Evolutionary conservation across 2,888 invertebrate genomes (phyloP).

Genomic region (Ctenicera cuprea): DNA sequence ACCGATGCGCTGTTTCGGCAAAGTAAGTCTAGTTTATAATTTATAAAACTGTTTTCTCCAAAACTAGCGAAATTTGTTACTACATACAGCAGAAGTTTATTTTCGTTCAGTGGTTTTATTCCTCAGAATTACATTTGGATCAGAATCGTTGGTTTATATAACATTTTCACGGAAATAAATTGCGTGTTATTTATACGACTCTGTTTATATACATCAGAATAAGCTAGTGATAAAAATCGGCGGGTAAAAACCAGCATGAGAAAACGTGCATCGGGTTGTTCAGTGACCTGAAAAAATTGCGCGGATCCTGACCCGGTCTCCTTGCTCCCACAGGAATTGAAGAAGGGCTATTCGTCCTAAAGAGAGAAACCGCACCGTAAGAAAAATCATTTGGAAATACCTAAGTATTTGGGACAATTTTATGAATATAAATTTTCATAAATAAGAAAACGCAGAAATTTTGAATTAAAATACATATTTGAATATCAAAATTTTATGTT

Average conservation of each 20-base stretch:
- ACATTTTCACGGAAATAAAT: neutral
- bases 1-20: too few relatives aligned
- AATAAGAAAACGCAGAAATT: neutral
- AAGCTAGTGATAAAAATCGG: neutral
- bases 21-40: too few relatives aligned
- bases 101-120: too few relatives aligned
- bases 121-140: neutral
- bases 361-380: neutral
- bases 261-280: constrained; percentile 9
- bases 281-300: constrained; percentile 26
- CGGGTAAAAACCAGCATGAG: neutral
- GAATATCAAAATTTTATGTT: neutral
- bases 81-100: neutral
- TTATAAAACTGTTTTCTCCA: too few relatives aligned
- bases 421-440: neutral
- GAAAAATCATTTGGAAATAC: too few relatives aligned
- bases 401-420: neutral
- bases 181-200: constrained; percentile 9
- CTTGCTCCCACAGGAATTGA: neutral
- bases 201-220: constrained; percentile 2
- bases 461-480: neutral
- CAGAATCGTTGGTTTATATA: neutral
- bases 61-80: neutral
- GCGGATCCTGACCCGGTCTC: constrained; percentile 12
- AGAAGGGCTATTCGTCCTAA: neutral